Percentiles rank a stretch among this genome's conserved stretches.
These are phyloP conservation scores for Drosophila busckii DNA, from an alignment of 1,140 invertebrate species.

Conservation along the genomic window DNA sequence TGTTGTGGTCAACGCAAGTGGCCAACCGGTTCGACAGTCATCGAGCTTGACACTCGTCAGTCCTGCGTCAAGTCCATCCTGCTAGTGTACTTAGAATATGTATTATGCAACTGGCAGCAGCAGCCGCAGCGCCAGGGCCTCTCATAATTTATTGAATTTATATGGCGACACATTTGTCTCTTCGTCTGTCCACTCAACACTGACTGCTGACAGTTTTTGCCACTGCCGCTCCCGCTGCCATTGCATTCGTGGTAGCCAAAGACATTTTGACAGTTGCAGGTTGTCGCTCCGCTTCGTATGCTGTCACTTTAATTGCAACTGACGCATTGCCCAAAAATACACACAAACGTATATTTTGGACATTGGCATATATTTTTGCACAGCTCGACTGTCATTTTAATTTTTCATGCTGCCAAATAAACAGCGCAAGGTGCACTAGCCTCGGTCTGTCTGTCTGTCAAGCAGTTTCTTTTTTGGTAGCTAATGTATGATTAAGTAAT, in stretches of 20 bases:
- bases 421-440: slow-evolving; percentile 50
- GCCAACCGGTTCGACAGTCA: slow-evolving; percentile 59
- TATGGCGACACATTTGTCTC: slow-evolving; percentile 75
- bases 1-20: slow-evolving; percentile 4
- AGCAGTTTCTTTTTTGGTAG: not conserved
- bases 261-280: slow-evolving; percentile 71
- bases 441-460: not conserved
- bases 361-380: slow-evolving; percentile 1
- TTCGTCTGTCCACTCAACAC: slow-evolving; percentile 45
- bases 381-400: slow-evolving; percentile 66
- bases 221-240: slow-evolving; percentile 31
- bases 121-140: slow-evolving; percentile 14
- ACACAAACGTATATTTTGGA: slow-evolving; percentile 18
- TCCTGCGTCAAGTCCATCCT: slow-evolving; percentile 42
- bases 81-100: slow-evolving; percentile 55
- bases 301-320: slow-evolving; percentile 73
- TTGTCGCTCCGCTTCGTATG: slow-evolving; percentile 37
- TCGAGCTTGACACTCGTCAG: slow-evolving; percentile 6
- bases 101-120: slow-evolving; percentile 56
- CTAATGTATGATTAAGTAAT: slow-evolving; percentile 67
- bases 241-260: slow-evolving; percentile 6
- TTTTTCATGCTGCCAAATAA: slow-evolving; percentile 52
- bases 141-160: slow-evolving; percentile 77
- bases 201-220: slow-evolving; percentile 67
- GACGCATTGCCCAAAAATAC: slow-evolving; percentile 65